Conservation (phyloP, 2,113 vertebrate species). For the Trichechus manatus region DNA sequence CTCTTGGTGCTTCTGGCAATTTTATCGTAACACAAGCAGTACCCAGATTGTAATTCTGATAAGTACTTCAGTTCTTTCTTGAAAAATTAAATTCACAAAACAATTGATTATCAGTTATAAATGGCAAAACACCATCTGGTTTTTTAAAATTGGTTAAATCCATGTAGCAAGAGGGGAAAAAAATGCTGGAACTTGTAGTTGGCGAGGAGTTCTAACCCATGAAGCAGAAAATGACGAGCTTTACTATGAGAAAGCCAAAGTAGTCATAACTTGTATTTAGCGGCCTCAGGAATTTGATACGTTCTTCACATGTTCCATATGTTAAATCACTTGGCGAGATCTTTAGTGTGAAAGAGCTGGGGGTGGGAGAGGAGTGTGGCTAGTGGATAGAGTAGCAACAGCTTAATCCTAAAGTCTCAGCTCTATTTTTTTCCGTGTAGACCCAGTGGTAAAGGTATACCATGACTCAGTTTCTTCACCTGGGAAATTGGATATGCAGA, state of each 20-base stretch:
- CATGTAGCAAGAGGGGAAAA: slow-evolving; percentile 61
- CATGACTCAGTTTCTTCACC: slow-evolving; percentile 17
- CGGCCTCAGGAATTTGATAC: slow-evolving; percentile 71
- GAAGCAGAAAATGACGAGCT: slow-evolving; percentile 84
- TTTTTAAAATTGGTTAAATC: slow-evolving; percentile 77
- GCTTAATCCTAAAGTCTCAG: slow-evolving; percentile 48
- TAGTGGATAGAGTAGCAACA: slow-evolving; percentile 66
- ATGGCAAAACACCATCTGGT: slow-evolving; percentile 89
- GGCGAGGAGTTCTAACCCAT: slow-evolving; percentile 77
- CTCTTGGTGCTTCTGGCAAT: slow-evolving; percentile 57
- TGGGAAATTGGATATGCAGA: neutral
- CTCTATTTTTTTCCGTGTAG: slow-evolving; percentile 7
- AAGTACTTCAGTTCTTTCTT: slow-evolving; percentile 84
- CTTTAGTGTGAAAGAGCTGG: slow-evolving; percentile 79
- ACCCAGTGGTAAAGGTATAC: neutral
- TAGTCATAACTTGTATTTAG: slow-evolving; percentile 77
- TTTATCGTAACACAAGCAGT: slow-evolving; percentile 62
- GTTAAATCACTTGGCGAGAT: slow-evolving; percentile 75
- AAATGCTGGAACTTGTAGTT: slow-evolving; percentile 75
- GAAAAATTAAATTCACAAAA: slow-evolving; percentile 88
- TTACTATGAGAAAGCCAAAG: slow-evolving; percentile 79
- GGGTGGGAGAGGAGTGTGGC: slow-evolving; percentile 64
- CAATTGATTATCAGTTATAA: slow-evolving; percentile 89
- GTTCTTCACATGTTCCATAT: slow-evolving; percentile 78
- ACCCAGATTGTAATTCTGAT: slow-evolving; percentile 79